A percentile compares a stretch with the other conserved stretches of the same genome.
Evolutionary conservation across 2,797 vertebrate genomes (phyloP).

Genomic region (Ceyx erithaca): DNA sequence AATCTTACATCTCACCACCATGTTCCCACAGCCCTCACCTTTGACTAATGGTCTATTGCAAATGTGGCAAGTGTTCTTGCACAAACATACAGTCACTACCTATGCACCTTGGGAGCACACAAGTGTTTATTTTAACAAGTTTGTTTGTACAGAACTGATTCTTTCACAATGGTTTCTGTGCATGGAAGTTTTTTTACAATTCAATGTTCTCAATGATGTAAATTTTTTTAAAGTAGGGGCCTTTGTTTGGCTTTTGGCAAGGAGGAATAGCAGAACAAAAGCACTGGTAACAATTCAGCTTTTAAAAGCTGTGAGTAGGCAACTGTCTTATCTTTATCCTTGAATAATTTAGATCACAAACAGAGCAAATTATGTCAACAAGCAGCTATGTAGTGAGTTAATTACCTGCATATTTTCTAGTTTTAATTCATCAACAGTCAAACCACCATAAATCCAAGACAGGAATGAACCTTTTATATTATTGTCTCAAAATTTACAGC

Average conservation of each 20-base stretch:
- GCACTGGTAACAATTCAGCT: background rate
- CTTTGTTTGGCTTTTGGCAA: background rate
- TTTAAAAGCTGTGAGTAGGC: background rate
- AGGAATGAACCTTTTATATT: background rate
- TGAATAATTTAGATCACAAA: background rate
- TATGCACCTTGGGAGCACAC: background rate
- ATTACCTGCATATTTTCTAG: background rate
- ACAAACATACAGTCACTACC: background rate
- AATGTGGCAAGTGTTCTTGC: fast-evolving
- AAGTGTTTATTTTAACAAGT: background rate
- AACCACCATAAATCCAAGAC: background rate
- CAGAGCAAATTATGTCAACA: background rate
- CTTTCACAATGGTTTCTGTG: background rate
- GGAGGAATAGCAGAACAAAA: background rate
- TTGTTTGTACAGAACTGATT: background rate
- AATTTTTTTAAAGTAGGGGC: background rate
- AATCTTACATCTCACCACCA: fast-evolving
- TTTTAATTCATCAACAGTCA: background rate
- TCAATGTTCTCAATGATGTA: background rate
- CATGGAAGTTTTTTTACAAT: background rate
- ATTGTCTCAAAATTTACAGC: background rate
- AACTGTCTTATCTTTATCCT: background rate
- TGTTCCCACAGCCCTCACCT: background rate
- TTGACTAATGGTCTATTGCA: background rate
- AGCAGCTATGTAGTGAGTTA: background rate